These are phyloP conservation scores for Diadumene lineata DNA, from an alignment of 92 coral and sea anemone genomes.

Conservation along the genomic window DNA sequence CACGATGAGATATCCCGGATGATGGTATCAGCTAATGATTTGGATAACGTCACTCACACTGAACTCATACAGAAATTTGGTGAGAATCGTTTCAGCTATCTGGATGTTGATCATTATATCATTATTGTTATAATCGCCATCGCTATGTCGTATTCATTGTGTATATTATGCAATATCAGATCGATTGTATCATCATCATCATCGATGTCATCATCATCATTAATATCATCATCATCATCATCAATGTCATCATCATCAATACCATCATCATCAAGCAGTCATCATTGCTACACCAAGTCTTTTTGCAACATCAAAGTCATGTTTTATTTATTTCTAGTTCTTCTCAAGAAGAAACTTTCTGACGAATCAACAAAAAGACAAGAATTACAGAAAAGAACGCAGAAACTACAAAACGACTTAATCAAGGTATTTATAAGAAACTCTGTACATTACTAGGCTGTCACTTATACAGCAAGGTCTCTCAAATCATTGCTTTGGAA, in stretches of 20 bases:
- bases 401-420: slow-evolving; percentile 89
- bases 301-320: not conserved
- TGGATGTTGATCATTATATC: no score
- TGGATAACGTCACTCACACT: slow-evolving; percentile 85
- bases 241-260: not conserved
- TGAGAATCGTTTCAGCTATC: no score
- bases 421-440: slow-evolving; percentile 90
- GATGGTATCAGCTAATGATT: slow-evolving; percentile 71
- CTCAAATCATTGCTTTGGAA: no score
- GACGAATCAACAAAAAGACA: slow-evolving; percentile 90
- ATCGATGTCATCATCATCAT: not conserved
- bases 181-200: not conserved
- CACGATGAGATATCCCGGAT: slow-evolving; percentile 80
- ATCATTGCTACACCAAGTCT: not conserved
- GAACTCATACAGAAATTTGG: slow-evolving; percentile 95
- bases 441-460: no score
- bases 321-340: slow-evolving; percentile 40
- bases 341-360: slow-evolving; percentile 83
- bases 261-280: not conserved
- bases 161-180: no score
- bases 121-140: not conserved
- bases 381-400: slow-evolving; percentile 76
- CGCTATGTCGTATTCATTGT: not conserved
- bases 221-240: not conserved
- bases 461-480: no score